Evolutionary conservation across 2,888 invertebrate species (phyloP), one percentile per base, ranked within the genome.

Genomic region (Tetropium fuscum): DNA sequence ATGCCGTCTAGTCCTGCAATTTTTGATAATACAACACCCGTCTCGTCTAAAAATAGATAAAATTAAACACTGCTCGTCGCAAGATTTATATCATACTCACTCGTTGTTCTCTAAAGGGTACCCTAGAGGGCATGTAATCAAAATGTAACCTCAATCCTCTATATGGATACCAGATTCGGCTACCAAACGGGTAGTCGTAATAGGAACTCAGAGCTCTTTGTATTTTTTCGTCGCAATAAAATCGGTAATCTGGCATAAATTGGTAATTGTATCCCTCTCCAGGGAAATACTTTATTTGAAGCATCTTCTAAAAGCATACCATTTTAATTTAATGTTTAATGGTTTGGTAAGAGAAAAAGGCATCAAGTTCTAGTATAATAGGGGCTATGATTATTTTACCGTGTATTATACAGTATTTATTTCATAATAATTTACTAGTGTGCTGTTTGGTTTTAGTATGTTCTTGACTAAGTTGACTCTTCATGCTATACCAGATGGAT

Each of bases 211-310:
- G 47, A 19, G 66, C 67, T 30, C 68, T 63, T 22, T 68, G 68
- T 36, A 73, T 73, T 53, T 73, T 73, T 27, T 71, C 68, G 34
- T 73, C 73, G 47, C 67, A 72, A 36, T 73, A 73, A 41, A 65
- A 73, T 60, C 73, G 53, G 47, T 71, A 71, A 58, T 73, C 73
- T 11, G 73, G 73, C 49, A 65, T 64, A 44, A 62, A 73, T 43
- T 63, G 62, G 19, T 63, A 69, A 51, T 73, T 73, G 61, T 73
- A 73, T 15, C 70, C 72, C 38, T 73, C 73, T 25, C 70, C 70
- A 5, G 65, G 66, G 36, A 64, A 73, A 45, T 73, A 73, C 61
- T 71, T 73, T 41, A 73, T 58, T 54, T 73, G 73, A 13, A 73
- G 58, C 73, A 73, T 73, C 53, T 38, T 61, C 54, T 48, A 36